A percentile compares a stretch with the other conserved stretches of the same genome.
phyloP scores from a whole-genome alignment of 2,113 vertebrate genomes.

The Ctenomys sociabilis region DNA sequence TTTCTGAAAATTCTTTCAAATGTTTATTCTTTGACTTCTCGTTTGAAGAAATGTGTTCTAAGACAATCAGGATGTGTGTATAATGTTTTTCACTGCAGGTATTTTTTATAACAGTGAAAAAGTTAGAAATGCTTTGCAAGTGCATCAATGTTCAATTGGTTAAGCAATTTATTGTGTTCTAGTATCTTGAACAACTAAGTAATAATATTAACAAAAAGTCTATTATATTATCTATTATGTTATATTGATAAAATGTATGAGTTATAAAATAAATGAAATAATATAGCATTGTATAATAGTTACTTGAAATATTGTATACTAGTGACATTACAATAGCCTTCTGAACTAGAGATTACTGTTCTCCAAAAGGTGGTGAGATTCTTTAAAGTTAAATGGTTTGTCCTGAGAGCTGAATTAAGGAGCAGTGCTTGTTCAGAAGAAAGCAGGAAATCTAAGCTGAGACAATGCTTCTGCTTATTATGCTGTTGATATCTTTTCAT shows the following conservation, averaged over 20 bases:
- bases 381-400: background rate
- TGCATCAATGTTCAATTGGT: background rate
- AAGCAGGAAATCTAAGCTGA: background rate
- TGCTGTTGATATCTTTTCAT: background rate
- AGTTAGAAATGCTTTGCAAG: background rate
- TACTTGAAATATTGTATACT: background rate
- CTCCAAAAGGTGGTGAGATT: background rate
- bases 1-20: constrained; percentile 28
- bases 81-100: background rate
- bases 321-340: background rate
- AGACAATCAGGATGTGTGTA: background rate
- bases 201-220: background rate
- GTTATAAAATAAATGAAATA: background rate
- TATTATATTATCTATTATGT: background rate
- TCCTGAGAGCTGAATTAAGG: background rate
- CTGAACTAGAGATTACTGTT: background rate
- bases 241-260: background rate
- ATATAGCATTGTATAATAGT: background rate
- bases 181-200: background rate
- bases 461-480: background rate
- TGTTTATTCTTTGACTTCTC: background rate
- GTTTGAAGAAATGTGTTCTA: background rate
- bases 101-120: background rate
- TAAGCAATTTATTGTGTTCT: background rate
- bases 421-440: background rate